Base-by-base conservation (phyloP, 1,140 invertebrate genomes). In the Tetranychus urticae region DNA sequence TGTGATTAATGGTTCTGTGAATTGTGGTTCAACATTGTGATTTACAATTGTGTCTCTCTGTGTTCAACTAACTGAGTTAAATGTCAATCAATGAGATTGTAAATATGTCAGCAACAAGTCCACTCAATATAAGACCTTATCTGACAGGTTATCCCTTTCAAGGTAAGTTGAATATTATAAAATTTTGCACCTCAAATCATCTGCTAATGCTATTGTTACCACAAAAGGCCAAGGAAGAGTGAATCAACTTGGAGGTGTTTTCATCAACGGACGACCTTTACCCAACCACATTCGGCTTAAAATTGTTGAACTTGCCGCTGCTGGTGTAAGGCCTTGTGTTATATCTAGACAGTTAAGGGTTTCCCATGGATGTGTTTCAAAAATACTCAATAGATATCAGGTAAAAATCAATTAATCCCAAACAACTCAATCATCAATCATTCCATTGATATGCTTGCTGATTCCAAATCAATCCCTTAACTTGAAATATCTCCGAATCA, bases 61-160 rank as follows among this genome's bases (percentile, higher is more conserved):
- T 23, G 23, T 23, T 23, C 23, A 23, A 23, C 23, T 23, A 23
- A 23, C 23, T 23, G 23, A 23, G 23, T 23, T 42, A 42, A 42
- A 42, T 42, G 39, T 42, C 48, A 50, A 10, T 23, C 6, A 23
- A 23, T 31, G 48, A 50, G 4, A 6, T 42, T 42, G 39, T 5
- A 10, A 42, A 42, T 42, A 70, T 70, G 69, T 66, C 68, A 54
- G 68, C 70, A 57, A 79, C 77, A 47, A 80, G 78, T 68, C 80
- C 81, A 68, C 79, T 79, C 67, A 82, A 82, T 75, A 83, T 83
- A 80, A 77, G 81, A 70, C 81, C 81, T 64, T 81, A 80, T 72
- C 81, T 83, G 70, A 78, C 80, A 71, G 80, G 81, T 76, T 84
- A 83, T 71, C 77, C 82, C 5, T 82, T 82, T 74, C 82, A 83